phyloP scores from a whole-genome alignment of 2,797 vertebrate species.

The Hirundo rustica region DNA sequence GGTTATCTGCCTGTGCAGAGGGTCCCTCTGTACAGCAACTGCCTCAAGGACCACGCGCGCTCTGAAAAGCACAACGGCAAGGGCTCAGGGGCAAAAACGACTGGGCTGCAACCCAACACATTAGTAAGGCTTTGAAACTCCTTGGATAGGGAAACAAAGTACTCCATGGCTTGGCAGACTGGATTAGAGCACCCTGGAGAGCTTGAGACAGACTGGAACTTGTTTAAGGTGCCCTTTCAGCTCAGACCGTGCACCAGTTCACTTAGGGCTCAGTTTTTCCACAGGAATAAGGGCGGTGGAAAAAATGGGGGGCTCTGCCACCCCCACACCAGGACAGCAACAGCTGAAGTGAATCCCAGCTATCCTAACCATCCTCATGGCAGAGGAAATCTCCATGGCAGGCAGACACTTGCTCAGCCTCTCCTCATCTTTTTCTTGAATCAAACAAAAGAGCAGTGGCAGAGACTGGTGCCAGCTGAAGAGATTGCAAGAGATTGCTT shows the following conservation, averaged over 20 bases:
- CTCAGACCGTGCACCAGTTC: neutral
- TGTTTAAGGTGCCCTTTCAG: constrained; percentile 22
- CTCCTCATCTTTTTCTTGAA: neutral
- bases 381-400: neutral
- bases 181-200: constrained; percentile 27
- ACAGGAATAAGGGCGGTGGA: neutral
- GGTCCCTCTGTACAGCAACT: neutral
- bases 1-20: constrained; percentile 34
- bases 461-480: neutral
- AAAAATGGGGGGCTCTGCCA: neutral
- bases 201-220: neutral
- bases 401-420: neutral
- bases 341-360: neutral
- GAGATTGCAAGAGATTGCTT: too few species aligned
- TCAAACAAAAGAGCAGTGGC: neutral
- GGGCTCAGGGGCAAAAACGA: neutral
- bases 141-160: constrained; percentile 7
- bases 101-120: neutral
- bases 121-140: constrained; percentile 29
- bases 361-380: neutral
- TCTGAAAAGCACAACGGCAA: neutral
- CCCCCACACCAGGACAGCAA: neutral
- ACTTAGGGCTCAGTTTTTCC: neutral
- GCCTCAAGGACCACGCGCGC: accelerated
- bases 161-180: neutral